These are phyloP conservation scores for Trissolcus brochymenae DNA, from an alignment of 2,888 invertebrate genomes.

Conservation along the genomic window DNA sequence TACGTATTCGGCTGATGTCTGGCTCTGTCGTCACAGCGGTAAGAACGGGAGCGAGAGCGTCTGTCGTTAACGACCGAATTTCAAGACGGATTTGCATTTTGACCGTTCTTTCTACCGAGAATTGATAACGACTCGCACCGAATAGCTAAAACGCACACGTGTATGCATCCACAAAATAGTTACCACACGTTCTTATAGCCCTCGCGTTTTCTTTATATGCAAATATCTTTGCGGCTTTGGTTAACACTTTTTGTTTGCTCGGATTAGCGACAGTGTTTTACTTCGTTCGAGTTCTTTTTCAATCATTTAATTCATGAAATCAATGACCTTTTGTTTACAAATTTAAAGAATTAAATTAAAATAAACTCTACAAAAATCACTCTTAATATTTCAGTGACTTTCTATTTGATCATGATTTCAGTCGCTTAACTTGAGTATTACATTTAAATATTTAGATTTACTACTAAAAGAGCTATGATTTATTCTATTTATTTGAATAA, in stretches of 20 bases:
- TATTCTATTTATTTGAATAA: too few species aligned
- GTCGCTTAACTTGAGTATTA: too few species aligned
- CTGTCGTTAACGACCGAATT: slow-evolving; percentile 72
- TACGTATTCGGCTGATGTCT: slow-evolving; percentile 47
- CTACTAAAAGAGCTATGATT: too few species aligned
- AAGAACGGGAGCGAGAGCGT: slow-evolving; percentile 56
- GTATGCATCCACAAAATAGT: slow-evolving; percentile 41
- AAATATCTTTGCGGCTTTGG: slow-evolving; percentile 12
- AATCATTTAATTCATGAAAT: too few species aligned
- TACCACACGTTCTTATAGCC: slow-evolving; percentile 25
- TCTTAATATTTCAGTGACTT: too few species aligned
- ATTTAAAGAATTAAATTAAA: too few species aligned
- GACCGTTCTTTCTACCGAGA: slow-evolving; percentile 67
- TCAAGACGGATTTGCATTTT: slow-evolving; percentile 73
- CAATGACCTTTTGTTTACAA: too few species aligned
- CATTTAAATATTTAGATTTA: too few species aligned
- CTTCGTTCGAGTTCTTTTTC: too few species aligned
- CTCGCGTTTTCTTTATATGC: slow-evolving; percentile 12
- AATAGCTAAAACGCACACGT: slow-evolving; percentile 46
- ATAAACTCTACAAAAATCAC: too few species aligned
- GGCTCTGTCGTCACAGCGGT: slow-evolving; percentile 55
- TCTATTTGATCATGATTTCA: too few species aligned
- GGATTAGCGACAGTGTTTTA: neutral
- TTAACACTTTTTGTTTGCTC: neutral
- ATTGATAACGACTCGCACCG: slow-evolving; percentile 65